These are phyloP conservation scores for Crotalus helleri DNA, from an alignment of 2,113 vertebrate species.

Conservation along the genomic window DNA sequence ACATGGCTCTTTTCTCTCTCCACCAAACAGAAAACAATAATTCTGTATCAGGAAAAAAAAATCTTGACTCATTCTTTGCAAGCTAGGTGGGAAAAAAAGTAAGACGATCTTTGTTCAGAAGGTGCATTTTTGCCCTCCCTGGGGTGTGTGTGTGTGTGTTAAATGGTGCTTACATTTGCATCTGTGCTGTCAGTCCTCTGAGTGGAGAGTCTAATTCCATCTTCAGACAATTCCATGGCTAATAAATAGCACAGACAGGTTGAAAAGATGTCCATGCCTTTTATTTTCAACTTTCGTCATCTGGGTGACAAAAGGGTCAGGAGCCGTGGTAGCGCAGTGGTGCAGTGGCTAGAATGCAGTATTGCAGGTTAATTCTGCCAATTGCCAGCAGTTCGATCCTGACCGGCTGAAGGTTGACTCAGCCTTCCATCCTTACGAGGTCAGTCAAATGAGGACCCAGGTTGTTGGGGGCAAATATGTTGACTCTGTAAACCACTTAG, in stretches of 20 bases:
- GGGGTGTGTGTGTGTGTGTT: no score
- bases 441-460: not conserved
- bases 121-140: not conserved
- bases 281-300: not conserved
- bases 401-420: not conserved
- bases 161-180: not conserved
- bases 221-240: not conserved
- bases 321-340: not conserved
- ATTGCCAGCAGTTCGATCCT: not conserved
- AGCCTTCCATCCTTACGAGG: not conserved
- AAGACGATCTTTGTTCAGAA: no score
- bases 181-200: not conserved
- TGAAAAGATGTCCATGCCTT: not conserved
- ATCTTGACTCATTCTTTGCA: not conserved
- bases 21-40: not conserved
- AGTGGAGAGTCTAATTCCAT: no score
- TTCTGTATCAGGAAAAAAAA: not conserved
- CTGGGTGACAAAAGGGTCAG: not conserved
- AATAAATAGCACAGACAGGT: not conserved
- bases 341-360: not conserved
- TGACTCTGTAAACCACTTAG: not conserved
- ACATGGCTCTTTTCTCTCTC: not conserved
- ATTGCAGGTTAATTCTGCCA: not conserved
- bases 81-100: no score
- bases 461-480: not conserved